A percentile compares a stretch with the other conserved stretches of the same genome.
Evolutionary conservation across 2,797 vertebrate species (phyloP).

Genomic region (Galago senegalensis): DNA sequence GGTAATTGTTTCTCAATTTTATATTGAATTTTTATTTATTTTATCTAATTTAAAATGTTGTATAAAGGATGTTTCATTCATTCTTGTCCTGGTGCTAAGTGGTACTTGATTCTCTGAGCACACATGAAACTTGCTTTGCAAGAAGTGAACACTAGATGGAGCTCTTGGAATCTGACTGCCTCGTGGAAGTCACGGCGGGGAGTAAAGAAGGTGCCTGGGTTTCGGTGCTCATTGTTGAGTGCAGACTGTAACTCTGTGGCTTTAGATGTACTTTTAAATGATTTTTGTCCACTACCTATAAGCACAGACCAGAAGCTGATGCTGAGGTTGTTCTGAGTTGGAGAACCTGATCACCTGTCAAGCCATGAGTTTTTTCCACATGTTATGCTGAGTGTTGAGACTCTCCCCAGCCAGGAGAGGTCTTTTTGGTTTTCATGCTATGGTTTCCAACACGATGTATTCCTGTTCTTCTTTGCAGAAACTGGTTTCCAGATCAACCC

Average conservation of each 20-base stretch:
- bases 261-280: background rate
- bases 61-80: background rate
- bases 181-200: background rate
- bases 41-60: background rate
- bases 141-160: conserved; percentile 85
- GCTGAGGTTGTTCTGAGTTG: background rate
- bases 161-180: conserved; percentile 55
- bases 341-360: background rate
- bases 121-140: conserved; percentile 58
- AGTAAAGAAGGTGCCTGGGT: background rate
- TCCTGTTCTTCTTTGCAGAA: conserved; percentile 83
- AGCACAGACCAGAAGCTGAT: background rate
- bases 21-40: conserved; percentile 29
- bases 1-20: background rate
- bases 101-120: background rate
- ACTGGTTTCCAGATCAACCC: conserved; percentile 86
- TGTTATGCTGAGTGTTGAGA: background rate
- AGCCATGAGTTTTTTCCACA: background rate
- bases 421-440: background rate
- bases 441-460: background rate
- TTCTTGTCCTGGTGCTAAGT: background rate
- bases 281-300: background rate
- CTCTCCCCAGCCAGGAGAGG: fast-evolving
- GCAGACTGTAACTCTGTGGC: background rate
- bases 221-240: background rate